These are phyloP conservation scores for Strigops habroptila DNA, from an alignment of 2,113 vertebrate genomes.

Conservation along the genomic window DNA sequence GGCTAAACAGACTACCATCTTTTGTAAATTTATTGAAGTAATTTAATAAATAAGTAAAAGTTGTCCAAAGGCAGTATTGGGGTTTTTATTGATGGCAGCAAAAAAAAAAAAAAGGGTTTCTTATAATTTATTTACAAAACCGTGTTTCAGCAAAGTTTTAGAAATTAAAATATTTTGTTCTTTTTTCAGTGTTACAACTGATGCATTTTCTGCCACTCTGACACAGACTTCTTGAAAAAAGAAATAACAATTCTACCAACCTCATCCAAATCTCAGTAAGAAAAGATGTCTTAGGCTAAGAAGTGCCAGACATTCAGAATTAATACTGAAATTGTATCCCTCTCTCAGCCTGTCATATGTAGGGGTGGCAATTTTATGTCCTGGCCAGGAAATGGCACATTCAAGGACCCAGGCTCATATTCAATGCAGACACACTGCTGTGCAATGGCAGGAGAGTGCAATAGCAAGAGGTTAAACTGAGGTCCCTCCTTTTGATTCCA, in stretches of 20 bases:
- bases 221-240: not conserved
- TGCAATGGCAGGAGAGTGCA: not conserved
- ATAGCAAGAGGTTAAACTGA: conserved; percentile 1
- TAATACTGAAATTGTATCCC: not conserved
- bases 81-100: conserved; percentile 28
- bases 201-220: not conserved
- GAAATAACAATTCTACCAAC: not conserved
- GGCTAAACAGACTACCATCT: conserved; percentile 76
- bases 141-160: not conserved
- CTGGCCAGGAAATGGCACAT: not conserved
- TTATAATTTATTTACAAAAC: conserved; percentile 18
- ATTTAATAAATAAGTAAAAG: conserved; percentile 71
- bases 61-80: conserved; percentile 41
- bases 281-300: not conserved
- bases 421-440: not conserved
- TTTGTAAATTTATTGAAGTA: conserved; percentile 72
- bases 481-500: not conserved
- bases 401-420: not conserved
- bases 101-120: not conserved
- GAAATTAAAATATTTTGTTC: not conserved
- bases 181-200: not conserved
- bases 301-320: conserved; percentile 22
- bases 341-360: not conserved
- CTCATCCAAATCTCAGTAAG: conserved; percentile 1
- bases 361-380: not conserved